These are phyloP conservation scores for Cantharis rustica DNA, from an alignment of 2,888 invertebrate species.

Conservation along the genomic window DNA sequence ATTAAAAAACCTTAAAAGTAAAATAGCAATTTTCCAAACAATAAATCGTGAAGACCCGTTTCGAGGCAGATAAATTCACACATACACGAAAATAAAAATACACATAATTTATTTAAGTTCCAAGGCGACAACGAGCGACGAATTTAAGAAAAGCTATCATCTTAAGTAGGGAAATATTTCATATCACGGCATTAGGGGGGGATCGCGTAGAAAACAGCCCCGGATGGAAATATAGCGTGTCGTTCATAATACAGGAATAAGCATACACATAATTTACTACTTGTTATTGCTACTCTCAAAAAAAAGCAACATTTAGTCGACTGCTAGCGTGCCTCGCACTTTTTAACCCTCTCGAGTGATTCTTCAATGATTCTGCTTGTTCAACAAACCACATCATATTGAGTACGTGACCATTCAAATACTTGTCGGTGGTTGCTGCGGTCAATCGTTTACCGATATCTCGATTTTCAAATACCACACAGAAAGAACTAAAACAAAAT, in stretches of 20 bases:
- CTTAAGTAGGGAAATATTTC: slow-evolving; percentile 59
- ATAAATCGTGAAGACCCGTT: slow-evolving; percentile 32
- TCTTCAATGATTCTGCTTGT: background rate
- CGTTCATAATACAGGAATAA: slow-evolving; percentile 42
- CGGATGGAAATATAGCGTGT: slow-evolving; percentile 52
- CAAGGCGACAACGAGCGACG: slow-evolving; percentile 51
- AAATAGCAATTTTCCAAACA: slow-evolving; percentile 34
- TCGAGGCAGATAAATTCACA: slow-evolving; percentile 49
- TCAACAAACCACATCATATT: background rate
- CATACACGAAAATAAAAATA: slow-evolving; percentile 49
- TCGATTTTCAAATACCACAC: background rate
- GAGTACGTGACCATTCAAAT: background rate
- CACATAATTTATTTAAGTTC: slow-evolving; percentile 55
- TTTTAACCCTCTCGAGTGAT: background rate
- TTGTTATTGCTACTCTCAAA: slow-evolving; percentile 34
- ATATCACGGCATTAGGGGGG: slow-evolving; percentile 52
- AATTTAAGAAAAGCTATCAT: slow-evolving; percentile 59
- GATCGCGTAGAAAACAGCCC: slow-evolving; percentile 38
- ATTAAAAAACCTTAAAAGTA: slow-evolving; percentile 26
- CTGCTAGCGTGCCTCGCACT: background rate
- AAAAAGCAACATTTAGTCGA: slow-evolving; percentile 14
- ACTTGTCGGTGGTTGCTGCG: background rate
- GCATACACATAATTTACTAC: slow-evolving; percentile 39
- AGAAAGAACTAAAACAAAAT: background rate
- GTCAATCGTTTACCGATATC: background rate